Conservation (phyloP, 35 echinoderm and acorn worm genomes). For the Strongylocentrotus purpuratus region DNA sequence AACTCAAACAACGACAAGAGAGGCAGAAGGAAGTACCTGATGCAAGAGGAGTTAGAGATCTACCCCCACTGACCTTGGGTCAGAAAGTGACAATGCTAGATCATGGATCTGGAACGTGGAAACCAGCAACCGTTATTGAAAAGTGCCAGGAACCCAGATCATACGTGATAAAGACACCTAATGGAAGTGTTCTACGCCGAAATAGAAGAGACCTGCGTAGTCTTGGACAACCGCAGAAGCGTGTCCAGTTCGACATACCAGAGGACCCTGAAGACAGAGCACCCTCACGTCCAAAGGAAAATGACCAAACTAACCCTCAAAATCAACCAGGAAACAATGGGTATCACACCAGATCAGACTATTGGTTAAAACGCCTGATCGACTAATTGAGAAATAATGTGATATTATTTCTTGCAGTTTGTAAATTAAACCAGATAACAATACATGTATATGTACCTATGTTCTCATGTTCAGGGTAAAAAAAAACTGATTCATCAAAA, state of each 20-base stretch:
- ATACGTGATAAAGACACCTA: too few species aligned
- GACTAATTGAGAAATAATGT: not conserved
- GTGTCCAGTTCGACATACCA: not conserved
- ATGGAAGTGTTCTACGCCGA: conserved; percentile 53
- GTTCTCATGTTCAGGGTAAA: too few species aligned
- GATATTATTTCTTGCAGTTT: too few species aligned
- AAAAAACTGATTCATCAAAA: too few species aligned
- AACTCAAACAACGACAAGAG: too few species aligned
- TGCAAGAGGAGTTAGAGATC: too few species aligned
- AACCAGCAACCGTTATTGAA: conserved; percentile 49
- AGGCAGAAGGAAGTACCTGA: too few species aligned
- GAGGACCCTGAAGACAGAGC: not conserved
- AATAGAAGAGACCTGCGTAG: conserved; percentile 55
- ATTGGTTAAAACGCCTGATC: not conserved
- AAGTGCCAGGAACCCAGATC: conserved; percentile 57
- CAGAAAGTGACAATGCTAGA: conserved; percentile 45
- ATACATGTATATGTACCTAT: too few species aligned
- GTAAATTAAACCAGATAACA: not conserved
- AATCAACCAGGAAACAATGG: not conserved
- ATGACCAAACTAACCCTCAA: not conserved
- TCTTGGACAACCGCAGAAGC: not conserved
- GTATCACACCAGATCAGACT: not conserved
- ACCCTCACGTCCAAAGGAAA: not conserved
- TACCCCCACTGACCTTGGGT: too few species aligned
- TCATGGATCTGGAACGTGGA: too few species aligned